Percentiles rank a stretch among this genome's conserved stretches.
These are phyloP conservation scores for Drosophila fuyamai DNA, from an alignment of 1,140 invertebrate genomes.

Conservation along the genomic window DNA sequence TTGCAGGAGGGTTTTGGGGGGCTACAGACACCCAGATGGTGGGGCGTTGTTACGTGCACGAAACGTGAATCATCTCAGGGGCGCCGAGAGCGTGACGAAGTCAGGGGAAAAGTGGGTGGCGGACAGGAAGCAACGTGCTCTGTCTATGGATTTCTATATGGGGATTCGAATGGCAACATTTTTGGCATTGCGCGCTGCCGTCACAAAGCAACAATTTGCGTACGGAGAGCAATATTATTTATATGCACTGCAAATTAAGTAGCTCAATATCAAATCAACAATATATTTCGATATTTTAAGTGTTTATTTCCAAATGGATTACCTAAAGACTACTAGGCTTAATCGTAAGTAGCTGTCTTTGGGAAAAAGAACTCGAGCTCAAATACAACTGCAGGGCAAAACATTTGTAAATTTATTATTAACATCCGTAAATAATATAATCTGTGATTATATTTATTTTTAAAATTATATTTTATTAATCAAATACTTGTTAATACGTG, in stretches of 20 bases:
- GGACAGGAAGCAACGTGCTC: conserved; percentile 38
- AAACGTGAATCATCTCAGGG: conserved; percentile 78
- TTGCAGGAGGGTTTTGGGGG: conserved; percentile 3
- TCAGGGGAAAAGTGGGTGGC: conserved; percentile 41
- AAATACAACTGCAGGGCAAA: no score
- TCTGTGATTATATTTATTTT: no score
- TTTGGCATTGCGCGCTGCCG: conserved; percentile 52
- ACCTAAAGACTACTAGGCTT: no score
- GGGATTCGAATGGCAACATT: conserved; percentile 30
- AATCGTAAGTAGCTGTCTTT: no score
- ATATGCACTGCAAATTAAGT: conserved; percentile 5
- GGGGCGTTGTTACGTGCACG: conserved; percentile 72
- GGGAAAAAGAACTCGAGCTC: no score
- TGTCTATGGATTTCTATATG: conserved; percentile 43
- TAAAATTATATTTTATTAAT: no score
- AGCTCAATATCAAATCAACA: no score
- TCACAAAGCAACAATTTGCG: conserved; percentile 50
- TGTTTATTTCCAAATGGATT: no score
- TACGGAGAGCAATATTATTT: conserved; percentile 21
- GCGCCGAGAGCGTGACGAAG: conserved; percentile 68
- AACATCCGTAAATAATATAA: no score
- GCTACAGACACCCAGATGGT: conserved; percentile 27
- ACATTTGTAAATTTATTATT: no score
- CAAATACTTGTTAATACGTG: no score
- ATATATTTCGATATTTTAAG: no score